A percentile compares a stretch with the other conserved stretches of the same genome.
Evolutionary conservation across 2,888 invertebrate genomes (phyloP).

Genomic region (Conops quadrifasciatus): DNA sequence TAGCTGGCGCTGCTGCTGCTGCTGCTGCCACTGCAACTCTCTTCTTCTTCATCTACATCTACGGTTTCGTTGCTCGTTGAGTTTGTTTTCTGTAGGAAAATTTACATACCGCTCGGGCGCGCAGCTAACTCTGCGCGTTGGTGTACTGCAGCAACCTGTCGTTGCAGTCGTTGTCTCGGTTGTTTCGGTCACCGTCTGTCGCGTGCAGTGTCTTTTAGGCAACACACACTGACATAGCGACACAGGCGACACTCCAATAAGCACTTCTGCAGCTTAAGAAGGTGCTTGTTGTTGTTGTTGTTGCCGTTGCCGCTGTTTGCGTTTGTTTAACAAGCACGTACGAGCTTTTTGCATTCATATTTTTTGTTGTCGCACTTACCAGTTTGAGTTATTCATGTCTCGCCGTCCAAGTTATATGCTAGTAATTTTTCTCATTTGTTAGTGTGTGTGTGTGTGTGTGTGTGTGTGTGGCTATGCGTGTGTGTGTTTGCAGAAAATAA

Average conservation of each 20-base stretch:
- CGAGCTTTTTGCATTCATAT: too few relatives aligned
- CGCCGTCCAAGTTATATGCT: too few relatives aligned
- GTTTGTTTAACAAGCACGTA: too few relatives aligned
- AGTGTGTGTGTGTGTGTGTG: neutral
- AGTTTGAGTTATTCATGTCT: too few relatives aligned
- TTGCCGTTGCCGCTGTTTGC: too few relatives aligned
- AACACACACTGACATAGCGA: neutral
- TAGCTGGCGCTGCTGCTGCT: slow-evolving; percentile 6
- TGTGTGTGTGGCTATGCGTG: neutral
- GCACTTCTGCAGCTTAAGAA: slow-evolving; percentile 12
- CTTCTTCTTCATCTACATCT: neutral
- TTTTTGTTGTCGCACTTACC: too few relatives aligned
- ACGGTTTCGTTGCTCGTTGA: neutral
- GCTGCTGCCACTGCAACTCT: neutral
- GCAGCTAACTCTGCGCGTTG: slow-evolving; percentile 2
- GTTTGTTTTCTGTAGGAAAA: slow-evolving; percentile 12
- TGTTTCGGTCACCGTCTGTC: neutral
- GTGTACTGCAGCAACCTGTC: neutral
- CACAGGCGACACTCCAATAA: slow-evolving; percentile 1
- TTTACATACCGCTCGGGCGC: slow-evolving; percentile 5
- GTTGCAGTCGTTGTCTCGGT: neutral
- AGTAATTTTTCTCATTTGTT: too few relatives aligned
- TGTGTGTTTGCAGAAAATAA: slow-evolving; percentile 21
- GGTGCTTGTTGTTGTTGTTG: slow-evolving; percentile 2
- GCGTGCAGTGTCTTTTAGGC: neutral